Evolutionary conservation across 2,888 invertebrate genomes (phyloP), one percentile per base, ranked within the genome.

Genomic region (Trachelus tabidus): DNA sequence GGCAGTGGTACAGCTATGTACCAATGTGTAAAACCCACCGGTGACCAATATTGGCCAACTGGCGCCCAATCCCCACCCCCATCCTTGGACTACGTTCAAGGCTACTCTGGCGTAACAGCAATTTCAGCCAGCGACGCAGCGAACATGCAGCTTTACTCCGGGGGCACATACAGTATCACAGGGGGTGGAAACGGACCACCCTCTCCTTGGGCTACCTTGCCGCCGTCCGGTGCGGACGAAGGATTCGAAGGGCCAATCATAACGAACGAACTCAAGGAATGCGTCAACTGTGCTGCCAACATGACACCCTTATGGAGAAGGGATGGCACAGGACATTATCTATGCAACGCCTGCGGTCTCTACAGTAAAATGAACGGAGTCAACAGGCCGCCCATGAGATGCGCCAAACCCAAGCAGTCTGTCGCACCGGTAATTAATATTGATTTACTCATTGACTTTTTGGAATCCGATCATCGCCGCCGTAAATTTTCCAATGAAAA

Each of bases 271-370:
- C 93, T 94, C 84, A 96, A 95, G 92, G 95, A 96, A 92, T 95
- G 95, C 88, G 94, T 94, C 76, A 94, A 95, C 89, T 95, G 95
- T 87, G 93, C 93, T 33, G 93, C 94, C 31, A 94, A 92, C 79
- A 93, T 94, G 68, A 97, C 97, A 15, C 96, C 97, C 0, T 92
- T 97, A 68, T 98, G 97, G 97, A 93, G 97, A 79, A 93, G 97
- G 84, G 97, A 98, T 91, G 96, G 96, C 79, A 96, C 96, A 68
- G 97, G 97, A 12, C 96, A 97, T 91, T 97, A 96, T 89, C 93
- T 97, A 82, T 98, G 98, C 92, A 97, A 97, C 92, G 96, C 97
- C 75, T 98, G 98, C 90, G 94, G 93, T 68, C 90, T 93, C 75
- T 94, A 93, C 89, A 93, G 92, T 83, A 89, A 91, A 79, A 84